Base-by-base conservation (phyloP, 1,140 invertebrate genomes). In the Andrena cerasifolii region DNA sequence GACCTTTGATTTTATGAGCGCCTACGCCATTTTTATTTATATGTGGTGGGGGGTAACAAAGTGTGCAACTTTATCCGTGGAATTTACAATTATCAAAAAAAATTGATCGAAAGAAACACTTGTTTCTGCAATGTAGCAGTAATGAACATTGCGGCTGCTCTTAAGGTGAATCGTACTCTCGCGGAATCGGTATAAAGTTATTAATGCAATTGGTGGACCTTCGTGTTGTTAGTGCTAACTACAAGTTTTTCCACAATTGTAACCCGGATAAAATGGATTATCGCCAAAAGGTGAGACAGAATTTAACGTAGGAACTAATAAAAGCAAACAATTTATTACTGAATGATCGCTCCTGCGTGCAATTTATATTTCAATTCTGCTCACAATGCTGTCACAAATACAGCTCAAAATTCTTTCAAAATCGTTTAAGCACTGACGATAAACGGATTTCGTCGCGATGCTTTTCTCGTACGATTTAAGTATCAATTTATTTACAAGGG, bases 251-350 rank as follows among this genome's bases (percentile, higher is more conserved):
- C 78, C 75, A 56, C 73, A 80, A 79, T 65, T 82, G 56, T 83
- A 66, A 56, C 67, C 56, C 47, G 61, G 49, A 79, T 83, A 89
- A 85, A 63, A 89, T 89, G 88, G 88, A 89, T 86, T 88, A 89
- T 85, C 88, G 87, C 54, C 84, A 88, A 85, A 89, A 88, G 73
- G 88, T 88, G 78, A 75, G 61, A 3, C 24, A 8, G 33, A 54
- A 54, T 8, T 26, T n/a, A 66, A 67, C 63, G 40, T 31, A 54
- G 8, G 26, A 26, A 54, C 58, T 28, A 21, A 58, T 21, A 59
- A 49, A 18, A 6, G 26, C 2, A 28, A 14, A 61, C 40, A 56
- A 43, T 62, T 31, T 40, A 24, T 74, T n/a, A n/a, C 26, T 56
- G 12, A 14, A 5, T 14, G 16, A 54, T 49, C 47, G 28, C 56